Conservation (phyloP, 2,888 invertebrate genomes). For the Ennomos erosarius region DNA sequence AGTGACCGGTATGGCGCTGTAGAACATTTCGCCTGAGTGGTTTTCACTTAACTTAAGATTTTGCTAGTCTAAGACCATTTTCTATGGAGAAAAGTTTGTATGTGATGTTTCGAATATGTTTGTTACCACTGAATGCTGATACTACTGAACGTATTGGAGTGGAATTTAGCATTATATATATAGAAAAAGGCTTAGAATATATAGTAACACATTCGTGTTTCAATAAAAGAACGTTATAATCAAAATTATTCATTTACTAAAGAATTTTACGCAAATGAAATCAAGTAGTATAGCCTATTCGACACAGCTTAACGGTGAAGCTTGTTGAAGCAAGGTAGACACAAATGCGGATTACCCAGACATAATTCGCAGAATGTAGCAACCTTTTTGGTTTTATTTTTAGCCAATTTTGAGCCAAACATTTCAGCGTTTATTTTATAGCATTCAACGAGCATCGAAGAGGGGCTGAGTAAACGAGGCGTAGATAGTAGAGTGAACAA, state of each 20-base stretch:
- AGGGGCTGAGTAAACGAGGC: too few relatives aligned
- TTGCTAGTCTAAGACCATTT: constrained; percentile 20
- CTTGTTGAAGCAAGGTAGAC: constrained; percentile 38
- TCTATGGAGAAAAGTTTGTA: constrained; percentile 21
- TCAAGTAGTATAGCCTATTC: too few relatives aligned
- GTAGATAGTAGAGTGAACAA: too few relatives aligned
- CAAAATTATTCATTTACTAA: too few relatives aligned
- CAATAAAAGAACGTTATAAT: too few relatives aligned
- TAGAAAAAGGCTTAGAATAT: constrained; percentile 7
- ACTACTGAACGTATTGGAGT: too few relatives aligned
- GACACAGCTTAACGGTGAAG: too few relatives aligned
- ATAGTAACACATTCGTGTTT: neutral
- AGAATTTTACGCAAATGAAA: too few relatives aligned
- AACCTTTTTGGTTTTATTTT: constrained; percentile 37
- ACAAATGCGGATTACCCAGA: constrained; percentile 37
- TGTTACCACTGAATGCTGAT: constrained; percentile 20
- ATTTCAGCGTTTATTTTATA: constrained; percentile 29
- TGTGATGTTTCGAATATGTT: constrained; percentile 21
- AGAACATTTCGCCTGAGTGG: constrained; percentile 24
- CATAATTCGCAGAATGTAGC: constrained; percentile 39
- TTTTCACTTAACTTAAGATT: constrained; percentile 19
- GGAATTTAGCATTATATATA: constrained; percentile 7
- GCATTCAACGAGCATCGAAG: constrained; percentile 21
- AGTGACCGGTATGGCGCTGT: constrained; percentile 27
- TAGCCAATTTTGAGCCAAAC: constrained; percentile 28